Evolutionary conservation across 1,140 invertebrate genomes (phyloP), one percentile per base, ranked within the genome.

Genomic region (Arion vulgaris): DNA sequence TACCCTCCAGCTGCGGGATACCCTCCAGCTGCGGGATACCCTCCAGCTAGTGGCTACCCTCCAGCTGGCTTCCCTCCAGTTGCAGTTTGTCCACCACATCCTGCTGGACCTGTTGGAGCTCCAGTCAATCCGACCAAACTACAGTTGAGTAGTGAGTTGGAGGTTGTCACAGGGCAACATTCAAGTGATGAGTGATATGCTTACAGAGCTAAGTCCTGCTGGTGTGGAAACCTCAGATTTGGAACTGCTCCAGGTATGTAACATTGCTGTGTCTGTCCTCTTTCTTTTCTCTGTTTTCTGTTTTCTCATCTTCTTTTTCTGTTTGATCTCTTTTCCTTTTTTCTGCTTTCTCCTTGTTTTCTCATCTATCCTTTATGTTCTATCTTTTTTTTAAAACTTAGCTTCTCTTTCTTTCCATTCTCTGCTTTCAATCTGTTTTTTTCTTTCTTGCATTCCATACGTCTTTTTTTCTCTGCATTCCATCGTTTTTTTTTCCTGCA

Each of bases 131-230:
- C 85, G 96, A 97, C 79, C 97, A 99, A 91, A 93, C 96, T 49
- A 94, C 94, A 39, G 92, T 92, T 99, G 71, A 95, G 96, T 87
- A 95, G 95, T 15, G 98, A 99, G 93, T 93, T 99, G 78, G 96
- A 97, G 86, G 94, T 99, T 62, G 97, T 99, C n/a, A 1, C 96
- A 97, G 88, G 95, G 96, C 39, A 99, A 99, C 91, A 96, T 99
- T 94, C 94, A 95, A 41, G 97, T 99, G 7, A 95, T 99, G 90
- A 95, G 95, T 51, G 98, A 99, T 92, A 98, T 99, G 96, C 93
- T 99, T n/a, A 96, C 95, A 84, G 97, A 98, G 92, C 92, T 99
- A 74, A 95, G 93, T 85, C 96, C 95, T 81, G 94, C 94, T 73
- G 94, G 95, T 89, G 95, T 96, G 86, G 94, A 95, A 87, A 91